Evolutionary conservation across 2,797 vertebrate genomes (phyloP).

Genomic region (Siniperca obscura): DNA sequence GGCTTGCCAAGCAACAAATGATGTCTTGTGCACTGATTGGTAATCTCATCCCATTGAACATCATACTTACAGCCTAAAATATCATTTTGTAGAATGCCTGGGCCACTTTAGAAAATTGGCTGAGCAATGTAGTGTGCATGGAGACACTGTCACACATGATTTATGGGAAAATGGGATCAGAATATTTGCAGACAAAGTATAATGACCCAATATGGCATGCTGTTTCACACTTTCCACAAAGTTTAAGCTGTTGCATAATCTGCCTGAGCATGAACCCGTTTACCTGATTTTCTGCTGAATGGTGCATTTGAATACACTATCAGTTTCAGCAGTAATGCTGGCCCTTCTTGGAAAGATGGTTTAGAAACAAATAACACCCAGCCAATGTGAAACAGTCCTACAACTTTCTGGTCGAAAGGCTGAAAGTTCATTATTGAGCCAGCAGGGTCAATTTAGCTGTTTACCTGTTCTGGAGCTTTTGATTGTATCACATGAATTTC

Average conservation of each 20-base stretch:
- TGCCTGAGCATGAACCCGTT: neutral
- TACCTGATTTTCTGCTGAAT: neutral
- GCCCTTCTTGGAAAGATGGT: neutral
- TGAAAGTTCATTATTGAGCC: too few relatives aligned
- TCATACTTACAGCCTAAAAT: constrained; percentile 14
- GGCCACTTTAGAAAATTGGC: constrained; percentile 18
- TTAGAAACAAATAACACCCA: neutral
- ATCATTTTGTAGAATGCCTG: constrained; percentile 14
- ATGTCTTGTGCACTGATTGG: neutral
- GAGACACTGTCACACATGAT: neutral
- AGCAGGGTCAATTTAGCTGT: too few relatives aligned
- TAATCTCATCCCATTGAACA: constrained; percentile 20
- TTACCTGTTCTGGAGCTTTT: neutral
- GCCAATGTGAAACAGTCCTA: neutral
- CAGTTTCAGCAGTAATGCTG: neutral
- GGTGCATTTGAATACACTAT: neutral
- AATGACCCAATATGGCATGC: neutral
- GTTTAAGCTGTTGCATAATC: neutral
- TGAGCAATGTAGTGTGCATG: neutral
- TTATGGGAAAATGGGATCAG: constrained; percentile 18
- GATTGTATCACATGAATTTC: neutral
- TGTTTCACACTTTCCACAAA: neutral
- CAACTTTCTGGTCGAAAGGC: neutral
- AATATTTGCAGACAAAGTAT: constrained; percentile 11
- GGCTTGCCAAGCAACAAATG: constrained; percentile 20